These are phyloP conservation scores for Rhea pennata DNA, from an alignment of 2,113 vertebrate species.

Conservation along the genomic window DNA sequence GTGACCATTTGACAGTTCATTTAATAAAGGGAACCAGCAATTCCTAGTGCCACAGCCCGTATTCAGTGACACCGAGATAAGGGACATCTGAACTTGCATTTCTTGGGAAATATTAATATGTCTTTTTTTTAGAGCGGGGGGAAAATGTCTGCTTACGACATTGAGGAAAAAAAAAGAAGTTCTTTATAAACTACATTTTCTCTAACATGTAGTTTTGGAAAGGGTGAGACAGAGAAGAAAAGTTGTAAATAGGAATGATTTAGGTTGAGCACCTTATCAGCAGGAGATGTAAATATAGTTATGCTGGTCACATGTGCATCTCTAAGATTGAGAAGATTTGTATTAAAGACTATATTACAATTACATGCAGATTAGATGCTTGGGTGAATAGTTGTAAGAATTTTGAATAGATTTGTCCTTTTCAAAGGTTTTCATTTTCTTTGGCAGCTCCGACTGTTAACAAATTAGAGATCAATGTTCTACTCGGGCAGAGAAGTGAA, in stretches of 20 bases:
- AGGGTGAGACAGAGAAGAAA: not conserved
- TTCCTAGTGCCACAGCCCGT: not conserved
- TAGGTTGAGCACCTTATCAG: slow-evolving; percentile 6
- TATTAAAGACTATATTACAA: slow-evolving; percentile 47
- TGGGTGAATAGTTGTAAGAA: slow-evolving; percentile 63
- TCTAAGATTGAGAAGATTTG: slow-evolving; percentile 20
- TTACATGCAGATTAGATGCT: slow-evolving; percentile 72
- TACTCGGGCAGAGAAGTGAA: slow-evolving; percentile 30
- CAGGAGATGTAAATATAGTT: not conserved
- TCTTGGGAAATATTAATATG: fast-evolving
- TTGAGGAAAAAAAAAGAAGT: not conserved
- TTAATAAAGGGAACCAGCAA: not conserved
- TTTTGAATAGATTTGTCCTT: slow-evolving; percentile 68
- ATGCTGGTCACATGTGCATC: slow-evolving; percentile 23
- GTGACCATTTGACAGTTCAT: not conserved
- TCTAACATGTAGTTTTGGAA: not conserved
- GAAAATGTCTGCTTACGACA: not conserved
- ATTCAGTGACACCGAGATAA: fast-evolving
- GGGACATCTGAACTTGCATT: not conserved
- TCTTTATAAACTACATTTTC: too few relatives aligned
- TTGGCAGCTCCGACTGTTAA: slow-evolving; percentile 60
- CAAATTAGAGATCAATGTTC: slow-evolving; percentile 65
- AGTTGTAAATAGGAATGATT: not conserved
- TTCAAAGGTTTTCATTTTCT: slow-evolving; percentile 70
- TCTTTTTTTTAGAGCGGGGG: not conserved